A percentile compares a stretch with the other conserved stretches of the same genome.
phyloP scores from a whole-genome alignment of 2,797 vertebrate species.

The Pseudocheirus occidentalis region DNA sequence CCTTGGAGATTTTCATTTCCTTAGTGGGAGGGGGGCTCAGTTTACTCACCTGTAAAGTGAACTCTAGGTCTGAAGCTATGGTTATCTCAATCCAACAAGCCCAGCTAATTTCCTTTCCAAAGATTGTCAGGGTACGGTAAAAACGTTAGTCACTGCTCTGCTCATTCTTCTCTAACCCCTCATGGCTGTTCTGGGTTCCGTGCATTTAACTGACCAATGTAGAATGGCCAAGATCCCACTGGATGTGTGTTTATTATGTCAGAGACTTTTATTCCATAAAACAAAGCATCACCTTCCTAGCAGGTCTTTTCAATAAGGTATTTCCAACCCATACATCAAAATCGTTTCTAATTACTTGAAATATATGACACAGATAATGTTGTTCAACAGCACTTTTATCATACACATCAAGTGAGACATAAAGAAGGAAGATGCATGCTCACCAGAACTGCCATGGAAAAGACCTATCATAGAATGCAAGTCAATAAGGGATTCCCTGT shows the following conservation, averaged over 20 bases:
- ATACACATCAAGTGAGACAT: neutral
- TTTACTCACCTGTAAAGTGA: neutral
- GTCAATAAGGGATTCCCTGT: neutral
- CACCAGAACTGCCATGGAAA: neutral
- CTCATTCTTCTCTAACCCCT: neutral
- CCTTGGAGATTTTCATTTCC: neutral
- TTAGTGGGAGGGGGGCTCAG: neutral
- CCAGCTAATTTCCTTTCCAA: neutral
- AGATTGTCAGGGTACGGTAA: neutral
- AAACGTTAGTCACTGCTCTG: neutral
- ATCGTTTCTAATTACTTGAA: neutral
- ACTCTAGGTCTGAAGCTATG: neutral
- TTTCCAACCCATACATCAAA: neutral
- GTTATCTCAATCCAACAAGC: neutral
- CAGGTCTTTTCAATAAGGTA: neutral
- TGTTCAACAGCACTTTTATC: neutral
- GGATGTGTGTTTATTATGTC: neutral
- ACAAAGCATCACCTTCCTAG: neutral
- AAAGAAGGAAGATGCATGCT: neutral
- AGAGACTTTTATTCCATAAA: neutral
- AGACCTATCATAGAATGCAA: neutral
- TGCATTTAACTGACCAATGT: neutral
- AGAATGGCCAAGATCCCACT: neutral
- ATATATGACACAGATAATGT: neutral
- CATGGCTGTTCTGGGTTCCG: neutral